These are phyloP conservation scores for Dendroctonus valens DNA, from an alignment of 1,140 invertebrate species.

Conservation along the genomic window DNA sequence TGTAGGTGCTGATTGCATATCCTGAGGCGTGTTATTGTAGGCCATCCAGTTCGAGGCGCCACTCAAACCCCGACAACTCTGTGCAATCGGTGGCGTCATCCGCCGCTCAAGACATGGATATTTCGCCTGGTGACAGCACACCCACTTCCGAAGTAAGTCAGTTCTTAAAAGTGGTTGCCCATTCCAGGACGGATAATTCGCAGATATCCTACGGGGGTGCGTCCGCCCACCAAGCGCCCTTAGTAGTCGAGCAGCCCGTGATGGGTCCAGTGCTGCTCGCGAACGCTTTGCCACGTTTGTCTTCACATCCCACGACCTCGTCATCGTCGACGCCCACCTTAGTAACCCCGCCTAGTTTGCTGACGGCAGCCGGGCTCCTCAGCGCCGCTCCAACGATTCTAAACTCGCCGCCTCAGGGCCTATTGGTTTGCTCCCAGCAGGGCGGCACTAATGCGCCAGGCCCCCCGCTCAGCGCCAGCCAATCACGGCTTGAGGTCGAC, in stretches of 20 bases:
- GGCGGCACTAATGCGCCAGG: slow-evolving; percentile 57
- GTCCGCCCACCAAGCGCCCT: slow-evolving; percentile 35
- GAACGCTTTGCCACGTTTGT: slow-evolving; percentile 68
- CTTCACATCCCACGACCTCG: slow-evolving; percentile 52
- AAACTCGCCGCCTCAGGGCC: slow-evolving; percentile 45
- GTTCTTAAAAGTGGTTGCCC: background rate
- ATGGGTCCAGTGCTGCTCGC: slow-evolving; percentile 61
- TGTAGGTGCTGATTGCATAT: background rate
- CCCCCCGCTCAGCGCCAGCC: no score
- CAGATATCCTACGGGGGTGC: slow-evolving; percentile 47
- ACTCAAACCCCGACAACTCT: slow-evolving; percentile 35
- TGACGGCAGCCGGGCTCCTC: no score
- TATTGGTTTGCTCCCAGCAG: slow-evolving; percentile 43
- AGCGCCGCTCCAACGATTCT: slow-evolving; percentile 7
- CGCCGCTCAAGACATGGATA: slow-evolving; percentile 74
- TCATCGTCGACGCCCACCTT: slow-evolving; percentile 51
- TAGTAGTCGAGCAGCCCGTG: slow-evolving; percentile 36
- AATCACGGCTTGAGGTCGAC: no score
- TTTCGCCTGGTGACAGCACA: slow-evolving; percentile 79
- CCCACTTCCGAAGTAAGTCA: slow-evolving; percentile 74
- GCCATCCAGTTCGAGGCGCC: slow-evolving; percentile 26
- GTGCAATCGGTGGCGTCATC: slow-evolving; percentile 37
- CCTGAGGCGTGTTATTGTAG: slow-evolving; percentile 1
- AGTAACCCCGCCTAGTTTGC: slow-evolving; percentile 56
- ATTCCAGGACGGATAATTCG: slow-evolving; percentile 34